Evolutionary conservation across 1,140 invertebrate genomes (phyloP), one percentile per base, ranked within the genome.

Genomic region (Drosophila watanabei): DNA sequence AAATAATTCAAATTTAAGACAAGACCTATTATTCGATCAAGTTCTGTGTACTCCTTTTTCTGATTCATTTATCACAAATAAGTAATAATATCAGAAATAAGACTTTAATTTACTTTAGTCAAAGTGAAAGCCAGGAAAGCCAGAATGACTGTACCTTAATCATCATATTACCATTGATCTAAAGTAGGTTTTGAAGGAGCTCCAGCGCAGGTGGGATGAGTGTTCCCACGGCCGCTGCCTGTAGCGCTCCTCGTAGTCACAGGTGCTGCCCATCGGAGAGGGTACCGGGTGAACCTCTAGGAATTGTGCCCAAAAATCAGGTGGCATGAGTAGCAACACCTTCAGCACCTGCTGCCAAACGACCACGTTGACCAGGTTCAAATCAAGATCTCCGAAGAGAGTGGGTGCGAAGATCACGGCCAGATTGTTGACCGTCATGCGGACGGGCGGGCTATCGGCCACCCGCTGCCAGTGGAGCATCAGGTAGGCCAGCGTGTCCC

Each of bases 401-500:
- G 97, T 98, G 4, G 97, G 97, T 3, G 97, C 97, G 93, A 98
- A 98, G 9, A 98, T 94, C 89, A 96, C 97, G 3, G 97, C 95
- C 28, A 98, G 94, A 94, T 97, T 98, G 20, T 93, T 93, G 9
- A 95, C 93, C 2, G 96, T 95, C 97, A 98, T 98, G 93, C 96
- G 96, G 62, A 96, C 96, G 33, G 96, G 95, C 0, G 94, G 94
- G 75, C 94, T 94, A 68, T 95, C 94, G 0, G 97, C 95, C 62
- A 93, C 66, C 73, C 94, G 95, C 93, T 97, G 96, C 60, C 98
- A 95, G 94, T 99, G 98, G 2, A 97, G 92, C 58, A 98, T 95
- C 8, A 99, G 92, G 86, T 96, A 98, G 2, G 98, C 97, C 24
- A 99, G 91, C 1, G 97, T 98, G 85, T 99, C 97, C 35, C 97